phyloP scores from a whole-genome alignment of 2,113 vertebrate species.

The Limanda limanda region DNA sequence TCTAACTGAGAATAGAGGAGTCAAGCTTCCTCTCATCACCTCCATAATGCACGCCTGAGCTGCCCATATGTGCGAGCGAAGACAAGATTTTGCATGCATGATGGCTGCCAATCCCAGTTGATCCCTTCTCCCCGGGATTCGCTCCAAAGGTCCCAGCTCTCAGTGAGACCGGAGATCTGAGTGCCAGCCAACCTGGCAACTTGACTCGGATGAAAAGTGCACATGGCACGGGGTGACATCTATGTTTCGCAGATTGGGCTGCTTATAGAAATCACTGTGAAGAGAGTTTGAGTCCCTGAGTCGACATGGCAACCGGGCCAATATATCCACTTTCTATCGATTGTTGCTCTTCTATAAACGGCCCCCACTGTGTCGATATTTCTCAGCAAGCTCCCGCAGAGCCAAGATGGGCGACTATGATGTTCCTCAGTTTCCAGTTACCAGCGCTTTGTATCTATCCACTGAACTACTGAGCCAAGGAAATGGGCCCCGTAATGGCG shows the following conservation, averaged over 20 bases:
- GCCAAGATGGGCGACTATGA: conserved; percentile 64
- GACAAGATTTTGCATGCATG: conserved; percentile 59
- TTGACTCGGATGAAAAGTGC: conserved; percentile 33
- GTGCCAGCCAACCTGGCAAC: conserved; percentile 58
- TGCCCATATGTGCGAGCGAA: conserved; percentile 58
- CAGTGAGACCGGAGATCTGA: conserved; percentile 49
- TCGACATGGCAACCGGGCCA: neutral
- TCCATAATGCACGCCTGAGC: conserved; percentile 30
- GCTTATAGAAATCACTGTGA: conserved; percentile 14
- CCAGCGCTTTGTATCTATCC: conserved; percentile 70
- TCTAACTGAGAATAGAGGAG: conserved; percentile 9
- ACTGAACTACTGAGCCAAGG: conserved; percentile 76
- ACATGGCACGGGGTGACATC: conserved; percentile 28
- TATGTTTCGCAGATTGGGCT: conserved; percentile 5
- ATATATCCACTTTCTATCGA: conserved; percentile 30
- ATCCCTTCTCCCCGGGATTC: conserved; percentile 47
- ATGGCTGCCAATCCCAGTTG: conserved; percentile 59
- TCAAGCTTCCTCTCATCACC: conserved; percentile 53
- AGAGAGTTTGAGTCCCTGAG: conserved; percentile 8
- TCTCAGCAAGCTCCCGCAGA: conserved; percentile 45
- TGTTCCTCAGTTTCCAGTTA: conserved; percentile 69
- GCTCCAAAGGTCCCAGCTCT: conserved; percentile 61
- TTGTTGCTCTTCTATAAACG: conserved; percentile 43
- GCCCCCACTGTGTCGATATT: conserved; percentile 38
- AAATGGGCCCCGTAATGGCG: conserved; percentile 79